Base-by-base conservation (phyloP, 2,797 vertebrate genomes). In the Astyanax mexicanus region DNA sequence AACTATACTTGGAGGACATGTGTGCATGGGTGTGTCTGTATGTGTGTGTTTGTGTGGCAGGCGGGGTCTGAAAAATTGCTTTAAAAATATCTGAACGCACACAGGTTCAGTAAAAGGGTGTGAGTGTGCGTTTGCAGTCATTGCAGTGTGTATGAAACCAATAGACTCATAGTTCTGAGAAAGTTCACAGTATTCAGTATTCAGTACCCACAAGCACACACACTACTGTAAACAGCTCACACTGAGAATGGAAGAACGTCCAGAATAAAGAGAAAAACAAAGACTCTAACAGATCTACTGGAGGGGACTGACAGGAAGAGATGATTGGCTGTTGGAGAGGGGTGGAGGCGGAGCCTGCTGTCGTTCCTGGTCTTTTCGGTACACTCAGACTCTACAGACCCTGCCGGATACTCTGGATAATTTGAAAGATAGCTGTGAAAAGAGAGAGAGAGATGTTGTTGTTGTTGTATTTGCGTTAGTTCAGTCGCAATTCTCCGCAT, bases 321-420 rank as follows among this genome's bases (percentile, higher is more conserved):
- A n/a, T 47, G 23, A 57, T 21, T 19, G 47, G 37, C 5, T 57
- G 23, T 13, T 1, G 19, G 9, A 47, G 6, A 40, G n/a, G 12
- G n/a, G n/a, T 25, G 10, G 25, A 45, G 44, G 23, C 12, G 57
- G 42, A 58, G 70, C 52, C 35, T 52, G 47, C 1, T 29, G 19
- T 42, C 57, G 38, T n/a, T 62, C 62, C 37, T 25, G 32, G 11
- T 1, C 38, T 42, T 40, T 42, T 42, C 40, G 40, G 12, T 12
- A 1, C 2, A 4, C 35, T 42, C 40, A 40, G 4, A 17, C 21
- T 87, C 92, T 86, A 94, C 89, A 92, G 88, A 60, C 92, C 91
- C 85, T 93, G 93, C 25, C 92, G 85, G 88, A 94, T 93, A 83
- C 93, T 92, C 86, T 93, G 92, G 84, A 93, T 94, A 79, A 94